Conservation (phyloP, 1,140 invertebrate genomes). For the Trachelipus rathkii region DNA sequence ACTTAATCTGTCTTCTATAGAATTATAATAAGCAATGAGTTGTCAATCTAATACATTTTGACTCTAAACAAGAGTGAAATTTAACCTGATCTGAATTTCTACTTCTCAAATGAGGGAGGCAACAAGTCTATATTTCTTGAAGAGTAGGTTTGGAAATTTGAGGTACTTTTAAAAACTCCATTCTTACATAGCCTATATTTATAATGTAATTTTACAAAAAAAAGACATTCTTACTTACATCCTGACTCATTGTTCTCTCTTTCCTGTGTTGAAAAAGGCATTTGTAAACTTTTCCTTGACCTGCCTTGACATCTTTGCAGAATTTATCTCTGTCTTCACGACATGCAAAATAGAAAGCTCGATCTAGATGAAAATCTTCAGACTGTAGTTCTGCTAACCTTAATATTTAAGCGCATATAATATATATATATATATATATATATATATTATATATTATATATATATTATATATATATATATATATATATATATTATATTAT, state of each 20-base stretch:
- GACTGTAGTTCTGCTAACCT: constrained; percentile 83
- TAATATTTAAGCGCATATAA: constrained; percentile 53
- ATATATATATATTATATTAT: neutral
- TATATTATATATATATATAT: neutral
- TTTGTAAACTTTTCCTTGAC: constrained; percentile 76
- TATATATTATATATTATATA: constrained; percentile 4
- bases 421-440: constrained; percentile 16
- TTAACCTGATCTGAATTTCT: too few species aligned
- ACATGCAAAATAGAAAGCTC: constrained; percentile 85
- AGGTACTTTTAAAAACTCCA: too few species aligned
- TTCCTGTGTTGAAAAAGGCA: constrained; percentile 84
- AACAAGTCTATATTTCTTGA: too few species aligned
- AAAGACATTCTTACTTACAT: constrained; percentile 48
- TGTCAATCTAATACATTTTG: too few species aligned
- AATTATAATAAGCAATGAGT: too few species aligned
- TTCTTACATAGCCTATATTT: too few species aligned
- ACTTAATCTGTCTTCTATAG: too few species aligned
- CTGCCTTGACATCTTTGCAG: constrained; percentile 55
- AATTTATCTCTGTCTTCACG: constrained; percentile 70
- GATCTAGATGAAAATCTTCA: constrained; percentile 85
- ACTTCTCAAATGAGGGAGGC: too few species aligned
- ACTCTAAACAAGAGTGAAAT: too few species aligned
- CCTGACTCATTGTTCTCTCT: constrained; percentile 60
- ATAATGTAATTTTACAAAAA: too few species aligned
- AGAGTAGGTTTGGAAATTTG: too few species aligned